Evolutionary conservation across 2,113 vertebrate genomes (phyloP).

Genomic region (Oncorhynchus clarkii): DNA sequence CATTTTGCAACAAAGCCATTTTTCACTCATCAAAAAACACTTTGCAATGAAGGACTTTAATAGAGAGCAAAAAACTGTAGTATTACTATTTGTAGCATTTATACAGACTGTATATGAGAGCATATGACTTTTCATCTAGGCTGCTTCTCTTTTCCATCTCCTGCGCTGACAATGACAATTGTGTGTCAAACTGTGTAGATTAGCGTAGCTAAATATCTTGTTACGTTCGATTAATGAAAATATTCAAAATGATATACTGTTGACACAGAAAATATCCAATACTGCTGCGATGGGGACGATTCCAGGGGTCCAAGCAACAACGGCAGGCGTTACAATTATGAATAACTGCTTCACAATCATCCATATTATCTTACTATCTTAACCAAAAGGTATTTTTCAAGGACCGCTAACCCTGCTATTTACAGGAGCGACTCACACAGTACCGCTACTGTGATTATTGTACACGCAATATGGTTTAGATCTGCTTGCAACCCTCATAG

Average conservation of each 20-base stretch:
- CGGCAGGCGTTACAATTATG: neutral
- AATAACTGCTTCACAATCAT: neutral
- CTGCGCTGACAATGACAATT: constrained; percentile 42
- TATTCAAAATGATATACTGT: constrained; percentile 39
- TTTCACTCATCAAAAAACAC: neutral
- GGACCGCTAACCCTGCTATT: neutral
- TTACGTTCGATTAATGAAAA: constrained; percentile 31
- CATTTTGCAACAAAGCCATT: neutral
- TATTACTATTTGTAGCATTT: constrained; percentile 6
- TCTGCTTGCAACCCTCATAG: neutral
- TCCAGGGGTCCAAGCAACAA: constrained; percentile 17
- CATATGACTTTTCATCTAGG: neutral
- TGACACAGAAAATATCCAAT: constrained; percentile 12
- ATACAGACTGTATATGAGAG: constrained; percentile 7
- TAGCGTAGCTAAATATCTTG: constrained; percentile 15
- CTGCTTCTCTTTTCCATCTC: neutral
- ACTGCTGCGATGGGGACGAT: constrained; percentile 24
- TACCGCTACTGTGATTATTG: constrained; percentile 9
- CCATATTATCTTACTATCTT: neutral
- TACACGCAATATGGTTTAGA: neutral
- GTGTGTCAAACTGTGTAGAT: constrained; percentile 47
- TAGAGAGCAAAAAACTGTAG: neutral
- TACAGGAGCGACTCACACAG: constrained; percentile 1
- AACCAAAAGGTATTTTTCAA: too few species aligned
- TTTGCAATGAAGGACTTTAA: neutral